These are phyloP conservation scores for Yponomeuta malinellus DNA, from an alignment of 2,888 invertebrate genomes.

Conservation along the genomic window DNA sequence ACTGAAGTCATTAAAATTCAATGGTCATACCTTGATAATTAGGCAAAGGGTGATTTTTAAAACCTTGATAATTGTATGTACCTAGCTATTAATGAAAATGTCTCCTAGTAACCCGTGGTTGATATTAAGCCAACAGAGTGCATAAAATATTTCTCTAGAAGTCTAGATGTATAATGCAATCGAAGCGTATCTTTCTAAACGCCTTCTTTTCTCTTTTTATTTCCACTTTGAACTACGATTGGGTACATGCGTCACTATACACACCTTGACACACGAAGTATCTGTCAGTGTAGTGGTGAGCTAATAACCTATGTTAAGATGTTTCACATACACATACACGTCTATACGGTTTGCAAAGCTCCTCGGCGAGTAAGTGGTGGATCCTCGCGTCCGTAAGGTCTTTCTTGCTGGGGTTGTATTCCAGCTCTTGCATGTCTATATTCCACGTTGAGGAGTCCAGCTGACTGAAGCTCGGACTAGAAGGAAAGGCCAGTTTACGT, in stretches of 20 bases:
- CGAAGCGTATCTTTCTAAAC: no score
- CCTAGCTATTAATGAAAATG: no score
- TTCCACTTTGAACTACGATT: background rate
- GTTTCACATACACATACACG: constrained; percentile 71
- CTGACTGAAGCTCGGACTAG: constrained; percentile 89
- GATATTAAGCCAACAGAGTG: no score
- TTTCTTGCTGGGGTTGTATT: constrained; percentile 94
- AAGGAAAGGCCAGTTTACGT: constrained; percentile 26
- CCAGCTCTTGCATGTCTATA: constrained; percentile 94
- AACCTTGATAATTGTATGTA: no score
- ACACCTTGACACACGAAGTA: background rate
- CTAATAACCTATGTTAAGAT: background rate
- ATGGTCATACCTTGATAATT: no score
- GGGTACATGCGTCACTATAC: background rate
- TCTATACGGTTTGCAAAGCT: constrained; percentile 90
- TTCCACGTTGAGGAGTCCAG: constrained; percentile 91
- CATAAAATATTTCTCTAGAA: no score
- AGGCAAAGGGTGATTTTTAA: no score
- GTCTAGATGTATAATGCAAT: no score
- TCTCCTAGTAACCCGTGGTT: no score
- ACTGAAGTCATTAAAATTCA: no score
- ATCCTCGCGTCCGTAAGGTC: constrained; percentile 95
- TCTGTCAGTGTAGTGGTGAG: background rate
- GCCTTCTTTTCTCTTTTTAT: no score
- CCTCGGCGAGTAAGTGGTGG: constrained; percentile 93